Percentiles rank a stretch among this genome's conserved stretches.
Conservation (phyloP, 2,113 vertebrate genomes). For the Ctenodactylus gundi region DNA sequence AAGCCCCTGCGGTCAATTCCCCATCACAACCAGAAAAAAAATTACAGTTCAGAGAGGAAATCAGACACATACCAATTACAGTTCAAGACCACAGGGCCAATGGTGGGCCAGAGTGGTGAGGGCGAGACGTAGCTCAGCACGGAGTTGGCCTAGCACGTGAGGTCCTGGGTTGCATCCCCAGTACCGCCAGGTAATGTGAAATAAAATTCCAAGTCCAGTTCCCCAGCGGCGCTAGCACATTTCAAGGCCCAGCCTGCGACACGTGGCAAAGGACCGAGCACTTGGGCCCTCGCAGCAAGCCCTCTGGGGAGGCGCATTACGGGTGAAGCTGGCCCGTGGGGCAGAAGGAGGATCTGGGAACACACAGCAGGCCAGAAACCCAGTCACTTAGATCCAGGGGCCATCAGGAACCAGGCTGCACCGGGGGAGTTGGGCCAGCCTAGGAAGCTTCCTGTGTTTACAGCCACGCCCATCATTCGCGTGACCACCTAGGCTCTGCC, state of each 20-base stretch:
- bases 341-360: neutral
- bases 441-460: too few relatives aligned
- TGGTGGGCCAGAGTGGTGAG: accelerated
- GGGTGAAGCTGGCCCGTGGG: accelerated
- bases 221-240: accelerated
- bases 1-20: too few relatives aligned
- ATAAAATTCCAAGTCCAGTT: too few relatives aligned
- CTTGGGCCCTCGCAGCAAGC: accelerated
- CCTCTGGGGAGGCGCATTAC: neutral
- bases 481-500: too few relatives aligned
- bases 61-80: accelerated
- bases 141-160: too few relatives aligned
- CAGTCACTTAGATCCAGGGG: neutral
- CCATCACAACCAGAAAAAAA: too few relatives aligned
- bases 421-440: too few relatives aligned
- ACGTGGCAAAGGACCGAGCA: accelerated
- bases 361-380: neutral
- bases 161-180: neutral
- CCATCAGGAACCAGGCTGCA: too few relatives aligned
- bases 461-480: too few relatives aligned
- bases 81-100: accelerated
- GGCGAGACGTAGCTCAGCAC: neutral
- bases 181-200: neutral
- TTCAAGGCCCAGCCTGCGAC: accelerated
- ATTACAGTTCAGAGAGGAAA: neutral